Percentiles rank a stretch among this genome's conserved stretches.
Evolutionary conservation across 2,113 vertebrate species (phyloP).

Genomic region (Scomber japonicus): DNA sequence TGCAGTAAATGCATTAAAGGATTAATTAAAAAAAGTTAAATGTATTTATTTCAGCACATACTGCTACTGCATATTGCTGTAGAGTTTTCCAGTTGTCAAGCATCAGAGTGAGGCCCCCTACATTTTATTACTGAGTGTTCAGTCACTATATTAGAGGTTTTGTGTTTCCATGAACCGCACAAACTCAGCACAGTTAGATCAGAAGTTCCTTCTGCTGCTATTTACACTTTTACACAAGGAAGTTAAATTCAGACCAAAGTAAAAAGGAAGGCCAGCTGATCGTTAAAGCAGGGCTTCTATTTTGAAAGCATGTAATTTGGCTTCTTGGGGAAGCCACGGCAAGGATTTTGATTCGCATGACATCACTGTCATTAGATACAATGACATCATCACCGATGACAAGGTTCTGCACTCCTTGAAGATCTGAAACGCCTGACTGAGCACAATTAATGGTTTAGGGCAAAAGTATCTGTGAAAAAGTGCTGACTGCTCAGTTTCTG

Average conservation of each 20-base stretch:
- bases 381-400: slow-evolving; percentile 71
- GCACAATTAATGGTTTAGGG: slow-evolving; percentile 70
- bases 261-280: slow-evolving; percentile 22
- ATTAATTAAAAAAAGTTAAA: no score
- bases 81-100: slow-evolving; percentile 50
- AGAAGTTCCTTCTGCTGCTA: slow-evolving; percentile 29
- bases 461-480: slow-evolving; percentile 53
- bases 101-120: slow-evolving; percentile 5
- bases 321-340: slow-evolving; percentile 40
- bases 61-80: slow-evolving; percentile 2
- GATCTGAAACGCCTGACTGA: slow-evolving; percentile 58
- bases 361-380: slow-evolving; percentile 75
- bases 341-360: slow-evolving; percentile 68
- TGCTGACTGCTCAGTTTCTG: slow-evolving; percentile 64
- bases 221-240: slow-evolving; percentile 53
- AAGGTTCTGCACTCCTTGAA: slow-evolving; percentile 47
- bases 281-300: slow-evolving; percentile 38
- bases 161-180: slow-evolving; percentile 68
- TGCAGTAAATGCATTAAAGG: no score
- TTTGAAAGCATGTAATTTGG: slow-evolving; percentile 75
- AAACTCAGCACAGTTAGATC: slow-evolving; percentile 42
- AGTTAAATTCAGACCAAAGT: slow-evolving; percentile 50
- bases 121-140: slow-evolving; percentile 11
- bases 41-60: no score
- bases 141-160: slow-evolving; percentile 43